These are phyloP conservation scores for Drosophila bocki DNA, from an alignment of 1,140 invertebrate genomes.

Conservation along the genomic window DNA sequence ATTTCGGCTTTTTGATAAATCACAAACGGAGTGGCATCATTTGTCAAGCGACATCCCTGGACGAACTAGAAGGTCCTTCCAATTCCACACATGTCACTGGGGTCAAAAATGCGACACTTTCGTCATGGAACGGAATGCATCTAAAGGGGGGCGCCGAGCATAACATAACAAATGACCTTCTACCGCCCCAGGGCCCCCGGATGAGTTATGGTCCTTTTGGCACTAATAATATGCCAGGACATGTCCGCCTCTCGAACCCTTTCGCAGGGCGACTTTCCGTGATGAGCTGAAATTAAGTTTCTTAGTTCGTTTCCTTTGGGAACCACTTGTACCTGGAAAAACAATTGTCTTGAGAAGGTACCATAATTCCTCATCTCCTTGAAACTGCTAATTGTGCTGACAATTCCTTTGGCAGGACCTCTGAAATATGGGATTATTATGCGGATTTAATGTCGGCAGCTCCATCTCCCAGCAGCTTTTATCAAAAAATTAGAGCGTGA, in stretches of 20 bases:
- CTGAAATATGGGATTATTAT: conserved; percentile 75
- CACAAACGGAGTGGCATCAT: conserved; percentile 65
- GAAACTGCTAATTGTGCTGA: conserved; percentile 70
- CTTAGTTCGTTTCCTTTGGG: conserved; percentile 17
- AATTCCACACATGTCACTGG: conserved; percentile 56
- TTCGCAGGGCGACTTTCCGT: conserved; percentile 16
- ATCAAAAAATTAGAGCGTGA: conserved; percentile 81
- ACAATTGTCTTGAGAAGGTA: conserved; percentile 43
- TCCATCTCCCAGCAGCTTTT: conserved; percentile 75
- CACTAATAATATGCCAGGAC: conserved; percentile 66
- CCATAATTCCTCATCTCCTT: conserved; percentile 34
- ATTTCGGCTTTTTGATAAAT: conserved; percentile 76
- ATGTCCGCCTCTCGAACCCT: conserved; percentile 60
- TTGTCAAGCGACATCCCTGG: conserved; percentile 64
- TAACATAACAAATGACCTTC: conserved; percentile 74
- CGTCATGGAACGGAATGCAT: conserved; percentile 59
- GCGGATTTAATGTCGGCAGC: conserved; percentile 65
- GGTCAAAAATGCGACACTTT: conserved; percentile 73
- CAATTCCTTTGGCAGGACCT: conserved; percentile 68
- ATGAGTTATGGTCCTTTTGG: conserved; percentile 62
- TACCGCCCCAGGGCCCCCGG: conserved; percentile 38
- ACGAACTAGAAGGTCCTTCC: conserved; percentile 2
- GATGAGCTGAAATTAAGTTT: conserved; percentile 45
- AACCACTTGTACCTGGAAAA: conserved; percentile 7
- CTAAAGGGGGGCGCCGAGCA: conserved; percentile 1